Base-by-base conservation (phyloP, 2,888 invertebrate species). In the Meliscaeva auricollis region DNA sequence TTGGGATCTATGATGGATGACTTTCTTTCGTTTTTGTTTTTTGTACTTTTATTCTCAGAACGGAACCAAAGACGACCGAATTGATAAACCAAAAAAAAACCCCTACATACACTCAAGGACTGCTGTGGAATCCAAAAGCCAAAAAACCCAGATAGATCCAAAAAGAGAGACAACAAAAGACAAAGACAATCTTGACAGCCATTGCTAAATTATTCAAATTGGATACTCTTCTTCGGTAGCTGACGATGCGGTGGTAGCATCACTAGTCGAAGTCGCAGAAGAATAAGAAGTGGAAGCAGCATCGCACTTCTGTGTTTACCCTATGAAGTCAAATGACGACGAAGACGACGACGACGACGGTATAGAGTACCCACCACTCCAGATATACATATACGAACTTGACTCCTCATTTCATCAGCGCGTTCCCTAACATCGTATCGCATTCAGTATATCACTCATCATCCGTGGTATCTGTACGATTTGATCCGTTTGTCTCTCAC, bases 121-220 rank as follows among this genome's bases (percentile, higher is more conserved):
- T 69, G 74, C 50, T 26, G 52, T 30, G 68, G 72, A 62, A 80
- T 81, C 56, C 41, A 58, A 84, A 62, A 66, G 20, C 50, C 66
- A 66, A 75, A 75, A 38, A 77, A 62, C n/a, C 41, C 41, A 64
- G 44, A 77, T 44, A 62, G 72, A 81, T 76, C 60, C 48, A 50
- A 68, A 56, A 66, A 68, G 70, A 70, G 75, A 80, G 74, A 79
- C 73, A 79, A 80, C 64, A 68, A 17, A 66, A 80, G 80, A 85
- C 80, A 70, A 85, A 85, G 76, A 85, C 81, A 85, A 85, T 85
- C 85, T 85, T 85, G 85, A 85, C 85, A 85, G 85, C 76, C 81
- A 85, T 85, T 85, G 85, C 72, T 85, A 85, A 85, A 85, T 85
- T 85, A 85, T 85, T 85, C 85, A 85, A 85, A 85, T 85, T 85